phyloP scores from a whole-genome alignment of 2,888 invertebrate genomes.

The Suillia variegata region DNA sequence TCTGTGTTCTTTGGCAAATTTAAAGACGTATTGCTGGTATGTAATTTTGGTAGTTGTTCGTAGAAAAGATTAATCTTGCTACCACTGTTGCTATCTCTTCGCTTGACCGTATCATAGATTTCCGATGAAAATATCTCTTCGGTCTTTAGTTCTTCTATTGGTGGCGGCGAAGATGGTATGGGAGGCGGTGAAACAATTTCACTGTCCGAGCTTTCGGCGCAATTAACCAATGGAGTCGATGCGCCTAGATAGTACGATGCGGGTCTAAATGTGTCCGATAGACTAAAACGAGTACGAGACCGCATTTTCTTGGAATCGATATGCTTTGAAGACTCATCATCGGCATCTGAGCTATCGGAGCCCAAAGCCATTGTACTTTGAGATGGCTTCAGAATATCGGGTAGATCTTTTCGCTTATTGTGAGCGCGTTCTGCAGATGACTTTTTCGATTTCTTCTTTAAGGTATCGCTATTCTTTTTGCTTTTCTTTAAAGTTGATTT shows the following conservation, averaged over 20 bases:
- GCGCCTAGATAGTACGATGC: conserved; percentile 84
- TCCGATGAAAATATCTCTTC: conserved; percentile 63
- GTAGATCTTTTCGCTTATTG: conserved; percentile 63
- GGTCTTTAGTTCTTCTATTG: conserved; percentile 71
- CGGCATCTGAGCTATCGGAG: conserved; percentile 77
- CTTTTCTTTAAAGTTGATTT: conserved; percentile 58
- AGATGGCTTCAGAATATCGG: conserved; percentile 68
- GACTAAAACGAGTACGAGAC: conserved; percentile 77
- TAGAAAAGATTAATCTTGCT: conserved; percentile 55
- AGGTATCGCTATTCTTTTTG: conserved; percentile 48
- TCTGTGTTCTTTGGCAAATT: conserved; percentile 53
- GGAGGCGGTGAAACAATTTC: conserved; percentile 81
- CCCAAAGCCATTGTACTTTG: conserved; percentile 61
- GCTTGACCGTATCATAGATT: conserved; percentile 59
- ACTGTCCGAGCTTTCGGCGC: conserved; percentile 81
- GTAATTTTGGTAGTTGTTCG: conserved; percentile 59
- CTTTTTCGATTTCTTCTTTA: conserved; percentile 56
- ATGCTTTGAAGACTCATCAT: conserved; percentile 82
- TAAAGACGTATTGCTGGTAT: conserved; percentile 57
- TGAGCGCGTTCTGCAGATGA: conserved; percentile 48
- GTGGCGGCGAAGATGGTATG: conserved; percentile 72
- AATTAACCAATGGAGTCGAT: conserved; percentile 69
- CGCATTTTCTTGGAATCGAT: conserved; percentile 70
- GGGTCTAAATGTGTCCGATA: conserved; percentile 86
- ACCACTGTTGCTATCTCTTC: conserved; percentile 46